Evolutionary conservation across 2,888 invertebrate genomes (phyloP), one percentile per base, ranked within the genome.

Genomic region (Salpingus planirostris): DNA sequence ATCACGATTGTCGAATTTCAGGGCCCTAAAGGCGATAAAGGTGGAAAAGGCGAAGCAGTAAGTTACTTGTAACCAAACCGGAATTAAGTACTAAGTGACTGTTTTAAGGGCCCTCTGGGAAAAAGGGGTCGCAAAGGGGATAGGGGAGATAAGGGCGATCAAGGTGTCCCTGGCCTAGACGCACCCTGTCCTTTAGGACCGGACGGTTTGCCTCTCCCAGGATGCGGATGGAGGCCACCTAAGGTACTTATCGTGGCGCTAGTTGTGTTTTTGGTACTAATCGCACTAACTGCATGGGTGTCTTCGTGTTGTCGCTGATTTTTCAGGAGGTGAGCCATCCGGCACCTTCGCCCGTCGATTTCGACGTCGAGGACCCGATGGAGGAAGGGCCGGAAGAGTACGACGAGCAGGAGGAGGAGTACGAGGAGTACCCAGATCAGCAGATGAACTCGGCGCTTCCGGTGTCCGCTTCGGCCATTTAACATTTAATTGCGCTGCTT

Each of bases 121-220:
- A 90, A 88, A 67, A 76, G 91, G 52, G 95, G 95, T 31, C 76
- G 86, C 49, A 89, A 88, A 68, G 95, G 95, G 15, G 87, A 90
- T 65, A 82, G 82, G 57, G 95, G 95, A 22, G 84, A 86, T 57
- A 89, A 89, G 68, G 95, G 95, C 34, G 92, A 92, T 57, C 89
- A 90, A 73, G 96, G 96, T 49, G 92, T 93, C 47, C 96, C 95
- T 18, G 96, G 96, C 21, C 70, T 97, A 54, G 96, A 97, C 69
- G 97, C 97, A 24, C 96, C 96, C n/a, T 97, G 97, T 70, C 97
- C 97, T 44, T 71, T 95, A 36, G 97, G 93, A 34, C 80, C 85
- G 29, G 95, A 97, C 67, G 97, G 97, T 40, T 74, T 96, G 56
- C 96, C 96, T 41, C 69, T 97, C 55, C 90, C 93, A 31, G 95